Base-by-base conservation (phyloP, 1,140 invertebrate species). In the Drosophila sechellia region DNA sequence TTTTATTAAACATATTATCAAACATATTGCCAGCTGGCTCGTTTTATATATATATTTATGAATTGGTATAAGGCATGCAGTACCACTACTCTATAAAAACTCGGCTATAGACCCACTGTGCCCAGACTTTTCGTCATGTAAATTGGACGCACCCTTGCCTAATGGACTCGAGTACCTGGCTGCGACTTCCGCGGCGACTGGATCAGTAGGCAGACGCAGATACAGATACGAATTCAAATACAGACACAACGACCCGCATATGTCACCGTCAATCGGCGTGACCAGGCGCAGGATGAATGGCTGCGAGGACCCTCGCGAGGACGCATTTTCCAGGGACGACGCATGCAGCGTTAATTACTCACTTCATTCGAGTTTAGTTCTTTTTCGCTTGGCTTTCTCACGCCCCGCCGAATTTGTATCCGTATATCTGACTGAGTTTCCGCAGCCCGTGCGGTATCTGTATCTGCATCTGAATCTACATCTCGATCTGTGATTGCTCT, bases 291-390 rank as follows among this genome's bases (percentile, higher is more conserved):
- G 54, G 68, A 50, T 66, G 63, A 71, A 66, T 50, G 43, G 59
- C 27, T 50, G 53, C 40, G 43, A 79, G 83, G 78, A 81, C 83
- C 83, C 83, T 87, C 73, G 79, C 50, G 71, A 57, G 39, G 20
- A 78, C 77, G 77, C 64, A 76, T 59, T 68, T 43, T 56, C 22
- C 65, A 59, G 54, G 59, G 64, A 64, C 59, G 81, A 69, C 81
- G 79, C 83, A 87, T 86, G 83, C 83, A 79, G 83, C 83, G 83
- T 86, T 86, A 86, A 86, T 86, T 86, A 86, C 83, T 86, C 79
- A 86, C 83, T 87, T 87, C 79, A 86, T 46, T 77, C 63, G 69
- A 48, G 46, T 65, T 76, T 63, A 40, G 45, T 49, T 79, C 64
- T 55, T 72, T 71, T 73, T 50, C n/a, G 40, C 58, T 53, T 34